Evolutionary conservation across 2,797 vertebrate species (phyloP).

Genomic region (Aythya fuligula): DNA sequence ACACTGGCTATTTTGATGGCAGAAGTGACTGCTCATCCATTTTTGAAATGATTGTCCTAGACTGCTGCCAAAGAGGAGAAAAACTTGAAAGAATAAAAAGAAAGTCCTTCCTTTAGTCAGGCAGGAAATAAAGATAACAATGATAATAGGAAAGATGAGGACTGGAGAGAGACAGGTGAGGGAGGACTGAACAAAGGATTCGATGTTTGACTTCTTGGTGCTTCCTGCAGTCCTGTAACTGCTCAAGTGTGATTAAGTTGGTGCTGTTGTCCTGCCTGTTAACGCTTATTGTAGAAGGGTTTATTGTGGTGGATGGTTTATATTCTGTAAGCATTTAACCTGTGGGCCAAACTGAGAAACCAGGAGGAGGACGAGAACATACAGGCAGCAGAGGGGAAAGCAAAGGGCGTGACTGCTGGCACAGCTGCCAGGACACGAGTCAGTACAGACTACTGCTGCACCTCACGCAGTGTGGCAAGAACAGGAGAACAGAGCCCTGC

Average conservation of each 20-base stretch:
- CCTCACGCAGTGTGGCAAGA: not conserved
- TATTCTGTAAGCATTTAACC: not conserved
- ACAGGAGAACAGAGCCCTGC: not conserved
- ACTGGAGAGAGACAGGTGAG: not conserved
- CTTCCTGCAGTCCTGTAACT: not conserved
- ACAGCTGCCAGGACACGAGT: not conserved
- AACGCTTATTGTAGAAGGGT: not conserved
- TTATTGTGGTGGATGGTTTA: not conserved
- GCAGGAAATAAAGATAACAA: not conserved
- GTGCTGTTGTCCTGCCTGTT: not conserved
- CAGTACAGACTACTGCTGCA: not conserved
- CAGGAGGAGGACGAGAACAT: accelerated
- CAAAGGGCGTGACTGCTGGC: accelerated
- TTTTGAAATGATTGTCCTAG: not conserved
- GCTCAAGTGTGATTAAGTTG: not conserved
- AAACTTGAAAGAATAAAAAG: not conserved
- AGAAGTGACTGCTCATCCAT: not conserved
- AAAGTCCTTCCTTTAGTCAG: not conserved
- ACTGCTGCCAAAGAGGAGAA: not conserved
- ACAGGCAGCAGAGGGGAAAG: not conserved
- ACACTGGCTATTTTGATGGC: not conserved
- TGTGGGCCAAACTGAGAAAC: not conserved
- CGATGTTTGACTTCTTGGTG: not conserved
- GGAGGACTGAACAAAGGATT: not conserved
- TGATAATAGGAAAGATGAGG: not conserved